Evolutionary conservation across 1,140 invertebrate genomes (phyloP).

Genomic region (Heliconius eleuchia): DNA sequence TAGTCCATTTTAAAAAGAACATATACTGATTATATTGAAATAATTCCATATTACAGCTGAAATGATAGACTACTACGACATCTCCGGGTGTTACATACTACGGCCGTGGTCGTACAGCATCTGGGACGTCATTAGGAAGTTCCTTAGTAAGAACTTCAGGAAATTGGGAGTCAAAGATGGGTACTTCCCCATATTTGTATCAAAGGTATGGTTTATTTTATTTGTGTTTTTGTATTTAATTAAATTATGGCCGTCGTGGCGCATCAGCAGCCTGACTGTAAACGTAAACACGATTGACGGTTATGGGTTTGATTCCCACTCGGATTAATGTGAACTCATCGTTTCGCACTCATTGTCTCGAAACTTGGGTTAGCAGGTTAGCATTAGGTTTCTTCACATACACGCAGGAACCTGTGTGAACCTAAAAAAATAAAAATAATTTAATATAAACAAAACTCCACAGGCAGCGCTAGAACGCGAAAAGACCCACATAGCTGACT

Average conservation of each 20-base stretch:
- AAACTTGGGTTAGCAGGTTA: too few relatives aligned
- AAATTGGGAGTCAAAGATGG: constrained; percentile 97
- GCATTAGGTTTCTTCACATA: too few relatives aligned
- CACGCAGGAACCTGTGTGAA: not conserved
- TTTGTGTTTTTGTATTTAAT: not conserved
- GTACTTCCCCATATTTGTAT: constrained; percentile 99
- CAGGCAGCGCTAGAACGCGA: constrained; percentile 94
- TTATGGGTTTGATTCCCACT: too few relatives aligned
- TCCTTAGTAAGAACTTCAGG: constrained; percentile 95
- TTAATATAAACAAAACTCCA: not conserved
- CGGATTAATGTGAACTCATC: too few relatives aligned
- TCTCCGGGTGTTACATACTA: constrained; percentile 99
- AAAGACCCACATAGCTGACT: constrained; percentile 98
- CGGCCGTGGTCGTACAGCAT: constrained; percentile 98
- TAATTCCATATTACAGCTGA: constrained; percentile 51
- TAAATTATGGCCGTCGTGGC: not conserved
- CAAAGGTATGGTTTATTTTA: constrained; percentile 73
- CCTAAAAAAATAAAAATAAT: not conserved
- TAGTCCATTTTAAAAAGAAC: not conserved
- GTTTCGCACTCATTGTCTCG: too few relatives aligned
- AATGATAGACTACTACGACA: constrained; percentile 99
- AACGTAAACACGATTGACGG: too few relatives aligned
- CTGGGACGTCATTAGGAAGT: constrained; percentile 96
- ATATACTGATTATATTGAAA: not conserved
- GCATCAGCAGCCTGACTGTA: too few relatives aligned